phyloP scores from a whole-genome alignment of 2,113 vertebrate species.

The Myodes glareolus region DNA sequence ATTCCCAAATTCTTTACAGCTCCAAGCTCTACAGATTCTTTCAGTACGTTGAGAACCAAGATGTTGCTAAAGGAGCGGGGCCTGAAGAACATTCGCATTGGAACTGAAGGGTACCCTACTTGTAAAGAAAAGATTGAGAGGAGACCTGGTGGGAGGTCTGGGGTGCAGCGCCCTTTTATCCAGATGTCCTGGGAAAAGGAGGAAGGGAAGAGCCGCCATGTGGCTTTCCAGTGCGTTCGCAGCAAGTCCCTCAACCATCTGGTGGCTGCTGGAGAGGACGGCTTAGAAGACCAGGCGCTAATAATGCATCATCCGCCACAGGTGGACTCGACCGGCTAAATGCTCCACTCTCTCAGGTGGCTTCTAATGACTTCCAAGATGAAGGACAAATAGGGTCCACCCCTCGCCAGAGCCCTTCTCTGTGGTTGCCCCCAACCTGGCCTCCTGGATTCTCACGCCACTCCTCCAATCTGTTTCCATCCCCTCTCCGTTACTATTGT shows the following conservation, averaged over 20 bases:
- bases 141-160: constrained; percentile 87
- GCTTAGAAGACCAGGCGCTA: constrained; percentile 85
- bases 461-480: neutral
- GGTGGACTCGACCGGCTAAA: constrained; percentile 91
- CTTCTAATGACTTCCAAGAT: constrained; percentile 82
- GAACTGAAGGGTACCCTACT: constrained; percentile 91
- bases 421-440: neutral
- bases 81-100: constrained; percentile 91
- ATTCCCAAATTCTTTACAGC: constrained; percentile 93
- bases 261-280: constrained; percentile 83
- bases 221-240: constrained; percentile 90
- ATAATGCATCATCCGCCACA: constrained; percentile 87
- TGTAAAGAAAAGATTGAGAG: constrained; percentile 92
- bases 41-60: constrained; percentile 91
- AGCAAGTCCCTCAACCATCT: constrained; percentile 91
- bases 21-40: constrained; percentile 92
- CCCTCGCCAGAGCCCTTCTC: neutral
- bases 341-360: constrained; percentile 85
- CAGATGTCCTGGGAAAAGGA: constrained; percentile 93
- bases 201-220: constrained; percentile 91
- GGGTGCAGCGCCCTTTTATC: constrained; percentile 90
- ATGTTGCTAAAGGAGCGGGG: constrained; percentile 90
- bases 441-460: neutral
- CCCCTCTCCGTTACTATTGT: neutral
- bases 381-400: constrained; percentile 56